These are phyloP conservation scores for Mionectes macconnelli DNA, from an alignment of 2,113 vertebrate species.

Conservation along the genomic window DNA sequence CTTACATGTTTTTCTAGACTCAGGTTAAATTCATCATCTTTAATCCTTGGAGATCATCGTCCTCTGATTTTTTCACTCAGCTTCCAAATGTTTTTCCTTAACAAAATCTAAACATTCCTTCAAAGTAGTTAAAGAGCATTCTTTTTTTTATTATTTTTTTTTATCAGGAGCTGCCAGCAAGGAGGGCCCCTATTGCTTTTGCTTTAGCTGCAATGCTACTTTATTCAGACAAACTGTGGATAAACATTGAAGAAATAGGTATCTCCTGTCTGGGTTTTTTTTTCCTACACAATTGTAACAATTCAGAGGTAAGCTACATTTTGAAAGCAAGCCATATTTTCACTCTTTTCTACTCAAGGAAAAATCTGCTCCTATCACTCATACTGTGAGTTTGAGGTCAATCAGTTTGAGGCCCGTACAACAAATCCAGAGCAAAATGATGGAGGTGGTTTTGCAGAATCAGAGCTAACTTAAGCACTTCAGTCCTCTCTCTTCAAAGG, in stretches of 20 bases:
- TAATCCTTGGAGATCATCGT: background rate
- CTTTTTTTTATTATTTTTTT: background rate
- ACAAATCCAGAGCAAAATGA: background rate
- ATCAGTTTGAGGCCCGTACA: background rate
- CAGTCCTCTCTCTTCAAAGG: background rate
- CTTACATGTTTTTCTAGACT: constrained; percentile 13
- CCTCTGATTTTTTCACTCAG: constrained; percentile 19
- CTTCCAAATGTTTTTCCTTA: constrained; percentile 18
- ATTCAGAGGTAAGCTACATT: background rate
- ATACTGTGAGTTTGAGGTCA: background rate
- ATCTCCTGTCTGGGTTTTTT: background rate
- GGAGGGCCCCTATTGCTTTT: background rate
- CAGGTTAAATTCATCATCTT: constrained; percentile 31
- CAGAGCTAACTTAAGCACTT: background rate
- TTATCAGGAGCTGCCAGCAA: background rate
- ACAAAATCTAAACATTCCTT: constrained; percentile 25
- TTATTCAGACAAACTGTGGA: background rate
- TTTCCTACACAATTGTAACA: background rate
- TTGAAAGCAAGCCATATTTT: background rate
- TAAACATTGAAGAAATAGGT: background rate
- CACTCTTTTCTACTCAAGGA: background rate
- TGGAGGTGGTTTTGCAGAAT: background rate
- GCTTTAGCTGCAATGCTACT: background rate
- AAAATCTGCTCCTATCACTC: background rate
- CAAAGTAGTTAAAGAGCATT: background rate